Evolutionary conservation across 2,113 vertebrate genomes (phyloP).

Genomic region (Carlito syrichta): DNA sequence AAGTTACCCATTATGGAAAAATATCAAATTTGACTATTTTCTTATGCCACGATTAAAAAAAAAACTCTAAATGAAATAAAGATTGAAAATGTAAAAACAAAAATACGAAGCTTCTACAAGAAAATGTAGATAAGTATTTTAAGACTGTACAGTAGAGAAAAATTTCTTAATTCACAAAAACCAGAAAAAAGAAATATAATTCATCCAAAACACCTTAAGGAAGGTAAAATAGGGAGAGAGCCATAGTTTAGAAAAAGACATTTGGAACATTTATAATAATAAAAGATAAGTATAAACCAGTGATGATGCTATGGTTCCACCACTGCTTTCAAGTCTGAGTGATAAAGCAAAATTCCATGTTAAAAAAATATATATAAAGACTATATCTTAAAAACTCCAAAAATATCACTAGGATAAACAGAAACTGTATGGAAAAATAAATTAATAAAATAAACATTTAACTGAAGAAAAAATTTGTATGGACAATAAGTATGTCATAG

Average conservation of each 20-base stretch:
- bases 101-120: background rate
- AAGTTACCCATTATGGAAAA: background rate
- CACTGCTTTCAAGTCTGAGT: no score
- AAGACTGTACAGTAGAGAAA: background rate
- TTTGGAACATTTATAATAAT: background rate
- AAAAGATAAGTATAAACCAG: no score
- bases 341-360: no score
- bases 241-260: background rate
- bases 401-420: background rate
- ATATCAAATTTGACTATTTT: background rate
- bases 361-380: no score
- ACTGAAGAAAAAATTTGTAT: background rate
- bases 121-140: conserved; percentile 7
- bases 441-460: background rate
- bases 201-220: background rate
- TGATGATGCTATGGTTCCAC: no score
- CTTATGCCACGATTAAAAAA: background rate
- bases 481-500: background rate
- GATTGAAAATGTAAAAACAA: background rate
- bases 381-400: background rate
- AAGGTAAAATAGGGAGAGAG: accelerated
- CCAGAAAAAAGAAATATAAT: background rate
- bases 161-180: background rate
- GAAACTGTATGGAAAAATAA: background rate
- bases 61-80: background rate